phyloP scores from a whole-genome alignment of 2,113 vertebrate species.

The Ciconia boyciana region DNA sequence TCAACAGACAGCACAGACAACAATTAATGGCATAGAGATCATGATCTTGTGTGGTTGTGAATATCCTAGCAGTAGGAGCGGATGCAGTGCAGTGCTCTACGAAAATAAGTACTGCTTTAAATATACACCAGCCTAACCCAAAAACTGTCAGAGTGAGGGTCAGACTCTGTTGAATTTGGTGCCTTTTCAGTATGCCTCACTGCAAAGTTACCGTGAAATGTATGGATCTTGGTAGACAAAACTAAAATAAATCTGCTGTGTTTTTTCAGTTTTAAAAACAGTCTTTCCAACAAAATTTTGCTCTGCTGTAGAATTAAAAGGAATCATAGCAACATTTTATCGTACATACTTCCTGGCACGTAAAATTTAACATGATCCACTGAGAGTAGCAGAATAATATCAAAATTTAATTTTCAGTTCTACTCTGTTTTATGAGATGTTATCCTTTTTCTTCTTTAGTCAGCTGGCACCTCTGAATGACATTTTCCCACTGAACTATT shows the following conservation, averaged over 20 bases:
- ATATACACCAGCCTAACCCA: neutral
- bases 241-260: constrained; percentile 6
- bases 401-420: constrained; percentile 20
- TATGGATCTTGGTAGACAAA: neutral
- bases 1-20: neutral
- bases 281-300: neutral
- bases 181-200: neutral
- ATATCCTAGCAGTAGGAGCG: rapidly evolving
- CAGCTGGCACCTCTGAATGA: constrained; percentile 42
- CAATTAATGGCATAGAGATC: neutral
- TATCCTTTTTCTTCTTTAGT: constrained; percentile 24
- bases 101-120: neutral
- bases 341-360: neutral
- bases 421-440: neutral
- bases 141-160: neutral
- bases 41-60: neutral
- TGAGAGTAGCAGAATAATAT: neutral
- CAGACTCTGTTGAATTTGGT: neutral
- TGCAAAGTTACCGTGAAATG: neutral
- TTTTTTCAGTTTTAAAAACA: constrained; percentile 10
- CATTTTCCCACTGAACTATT: constrained; percentile 57
- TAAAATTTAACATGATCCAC: constrained; percentile 7
- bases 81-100: neutral
- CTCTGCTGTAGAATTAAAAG: neutral
- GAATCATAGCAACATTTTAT: neutral